Base-by-base conservation (phyloP, 2,797 vertebrate species). In the Eidolon dupreanum region DNA sequence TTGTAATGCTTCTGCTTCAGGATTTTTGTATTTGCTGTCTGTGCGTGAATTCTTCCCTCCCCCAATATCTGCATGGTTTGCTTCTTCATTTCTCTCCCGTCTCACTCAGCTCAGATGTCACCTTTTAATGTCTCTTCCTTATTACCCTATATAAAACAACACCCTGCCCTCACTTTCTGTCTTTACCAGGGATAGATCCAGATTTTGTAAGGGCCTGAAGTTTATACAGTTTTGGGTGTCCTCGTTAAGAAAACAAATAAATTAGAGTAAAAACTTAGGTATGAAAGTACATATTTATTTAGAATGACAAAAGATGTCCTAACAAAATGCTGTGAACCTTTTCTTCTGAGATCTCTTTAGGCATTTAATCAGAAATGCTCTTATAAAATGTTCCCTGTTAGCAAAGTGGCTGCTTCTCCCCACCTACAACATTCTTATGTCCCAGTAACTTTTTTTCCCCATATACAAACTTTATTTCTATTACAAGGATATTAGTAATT, bases 221-320 rank as follows among this genome's bases (percentile, higher is more conserved):
- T 96, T 94, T 63, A 26, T 85, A 43, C 16, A 90, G 3, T 59
- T 63, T 89, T 17, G 46, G 33, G 19, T 17, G 3, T 0, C 20
- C 8, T 93, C 26, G 38, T 71, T 84, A 84, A 93, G 41, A 81
- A 94, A 86, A 86, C 12, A 95, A 87, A 8, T 65, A 71, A 57
- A 84, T 90, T 55, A 74, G 43, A 84, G 75, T 90, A n/a, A 93
- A 83, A 68, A 31, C 5, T 43, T 95, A 85, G 78, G 2, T 66
- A 20, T 43, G 43, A 82, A 77, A 81, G 22, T 83, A 38, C 66
- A 4, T 85, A 43, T 91, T 90, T 94, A 55, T 79, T 93, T 95
- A 57, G 59, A 90, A 38, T 55, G 51, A 88, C 51, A 92, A 88
- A 77, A 93, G 79, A 46, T 92, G 59, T 73, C 19, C 24, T 59